Percentiles rank a stretch among this genome's conserved stretches.
Evolutionary conservation across 37 sponge, comb jelly and placozoan species (phyloP).

Genomic region (Crambe crambe): DNA sequence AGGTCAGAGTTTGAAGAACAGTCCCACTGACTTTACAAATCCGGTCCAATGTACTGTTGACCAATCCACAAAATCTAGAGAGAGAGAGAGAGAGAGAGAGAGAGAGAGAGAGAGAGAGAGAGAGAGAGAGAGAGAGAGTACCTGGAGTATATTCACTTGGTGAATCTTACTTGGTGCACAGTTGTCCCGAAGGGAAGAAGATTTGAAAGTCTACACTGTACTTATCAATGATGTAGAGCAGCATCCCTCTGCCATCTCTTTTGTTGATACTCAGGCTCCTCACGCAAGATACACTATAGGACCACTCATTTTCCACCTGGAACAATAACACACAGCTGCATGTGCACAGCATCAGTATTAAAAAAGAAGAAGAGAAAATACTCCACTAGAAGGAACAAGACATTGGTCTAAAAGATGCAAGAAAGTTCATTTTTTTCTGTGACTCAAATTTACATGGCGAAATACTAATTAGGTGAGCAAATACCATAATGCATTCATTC

Average conservation of each 20-base stretch:
- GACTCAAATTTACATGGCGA: no score
- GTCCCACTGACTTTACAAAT: not conserved
- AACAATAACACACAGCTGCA: not conserved
- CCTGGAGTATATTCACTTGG: no score
- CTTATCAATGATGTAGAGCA: constrained; percentile 57
- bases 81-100: no score
- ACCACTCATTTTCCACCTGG: constrained; percentile 45
- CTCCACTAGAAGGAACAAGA: not conserved
- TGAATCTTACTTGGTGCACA: constrained; percentile 62
- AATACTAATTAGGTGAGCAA: no score
- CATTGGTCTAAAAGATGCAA: not conserved
- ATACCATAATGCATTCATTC: no score
- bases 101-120: no score
- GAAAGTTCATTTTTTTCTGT: not conserved
- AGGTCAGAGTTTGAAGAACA: not conserved
- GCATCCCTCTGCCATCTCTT: constrained; percentile 68
- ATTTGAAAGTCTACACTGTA: constrained; percentile 79
- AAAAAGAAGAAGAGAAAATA: not conserved
- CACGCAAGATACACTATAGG: constrained; percentile 34
- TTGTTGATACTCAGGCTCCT: constrained; percentile 66
- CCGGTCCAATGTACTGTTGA: not conserved
- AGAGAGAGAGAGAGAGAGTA: no score
- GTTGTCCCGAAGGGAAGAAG: constrained; percentile 68
- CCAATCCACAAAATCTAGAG: constrained; percentile 30
- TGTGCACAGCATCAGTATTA: not conserved